Percentiles rank a stretch among this genome's conserved stretches.
Conservation (phyloP, 1,140 invertebrate species). For the Myzus persicae region DNA sequence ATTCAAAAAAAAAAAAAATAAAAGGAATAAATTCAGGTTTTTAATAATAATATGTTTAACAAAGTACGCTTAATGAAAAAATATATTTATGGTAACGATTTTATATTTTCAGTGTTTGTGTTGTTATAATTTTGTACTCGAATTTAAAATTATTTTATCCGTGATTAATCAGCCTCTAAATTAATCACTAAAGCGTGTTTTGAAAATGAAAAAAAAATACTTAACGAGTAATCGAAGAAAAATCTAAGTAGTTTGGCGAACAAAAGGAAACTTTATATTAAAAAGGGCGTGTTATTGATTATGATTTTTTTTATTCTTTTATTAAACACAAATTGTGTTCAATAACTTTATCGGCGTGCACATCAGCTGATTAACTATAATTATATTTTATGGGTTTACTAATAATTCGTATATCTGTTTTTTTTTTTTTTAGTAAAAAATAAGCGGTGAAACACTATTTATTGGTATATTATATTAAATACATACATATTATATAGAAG, state of each 20-base stretch:
- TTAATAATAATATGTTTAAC: neutral
- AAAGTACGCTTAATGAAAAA: neutral
- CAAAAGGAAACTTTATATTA: constrained; percentile 5
- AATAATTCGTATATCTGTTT: neutral
- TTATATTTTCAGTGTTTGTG: constrained; percentile 2
- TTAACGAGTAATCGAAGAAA: neutral
- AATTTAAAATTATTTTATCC: constrained; percentile 17
- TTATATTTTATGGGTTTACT: neutral
- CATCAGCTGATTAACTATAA: neutral
- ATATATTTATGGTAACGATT: neutral
- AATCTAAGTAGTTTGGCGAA: neutral
- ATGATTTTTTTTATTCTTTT: neutral
- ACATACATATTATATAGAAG: neutral
- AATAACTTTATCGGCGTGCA: neutral
- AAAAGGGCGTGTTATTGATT: constrained; percentile 1
- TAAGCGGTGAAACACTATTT: neutral
- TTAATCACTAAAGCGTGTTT: constrained; percentile 28
- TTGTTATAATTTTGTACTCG: neutral
- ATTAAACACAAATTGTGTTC: neutral
- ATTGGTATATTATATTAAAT: neutral
- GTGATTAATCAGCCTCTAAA: neutral
- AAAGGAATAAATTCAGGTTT: neutral
- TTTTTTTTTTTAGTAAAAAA: neutral
- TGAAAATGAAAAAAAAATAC: constrained; percentile 3
- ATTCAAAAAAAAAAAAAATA: neutral